Percentiles rank a stretch among this genome's conserved stretches.
These are phyloP conservation scores for Drosophila sproati DNA, from an alignment of 1,140 invertebrate species.

Conservation along the genomic window DNA sequence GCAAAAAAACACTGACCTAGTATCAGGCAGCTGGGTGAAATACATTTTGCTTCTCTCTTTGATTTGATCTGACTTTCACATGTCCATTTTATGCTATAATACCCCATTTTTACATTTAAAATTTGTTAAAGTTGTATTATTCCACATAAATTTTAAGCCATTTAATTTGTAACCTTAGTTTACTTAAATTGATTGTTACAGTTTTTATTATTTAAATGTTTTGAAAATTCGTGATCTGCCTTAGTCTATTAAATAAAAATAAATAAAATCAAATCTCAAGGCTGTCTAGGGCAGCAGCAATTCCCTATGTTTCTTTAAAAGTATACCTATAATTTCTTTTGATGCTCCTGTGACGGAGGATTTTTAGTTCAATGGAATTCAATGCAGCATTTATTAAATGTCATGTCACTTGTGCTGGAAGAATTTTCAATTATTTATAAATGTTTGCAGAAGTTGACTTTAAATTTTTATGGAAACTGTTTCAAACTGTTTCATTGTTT, in stretches of 20 bases:
- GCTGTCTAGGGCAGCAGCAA: background rate
- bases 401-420: background rate
- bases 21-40: conserved; percentile 26
- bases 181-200: no score
- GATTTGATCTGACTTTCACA: background rate
- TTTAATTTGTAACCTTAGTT: no score
- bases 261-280: background rate
- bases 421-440: background rate
- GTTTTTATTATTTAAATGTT: no score
- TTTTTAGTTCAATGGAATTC: background rate
- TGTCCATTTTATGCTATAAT: background rate
- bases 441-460: background rate
- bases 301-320: background rate
- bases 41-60: background rate
- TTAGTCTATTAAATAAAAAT: no score
- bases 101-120: no score
- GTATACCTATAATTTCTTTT: background rate
- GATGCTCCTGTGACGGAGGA: background rate
- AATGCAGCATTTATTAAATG: background rate
- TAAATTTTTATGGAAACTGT: background rate
- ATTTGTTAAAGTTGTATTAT: no score
- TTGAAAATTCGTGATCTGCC: no score
- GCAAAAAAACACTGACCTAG: conserved; percentile 55
- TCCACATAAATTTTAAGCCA: no score
- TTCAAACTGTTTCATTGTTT: conserved; percentile 16